Percentiles rank a stretch among this genome's conserved stretches.
Conservation (phyloP, 2,797 vertebrate genomes). For the Adrianichthys oophorus region DNA sequence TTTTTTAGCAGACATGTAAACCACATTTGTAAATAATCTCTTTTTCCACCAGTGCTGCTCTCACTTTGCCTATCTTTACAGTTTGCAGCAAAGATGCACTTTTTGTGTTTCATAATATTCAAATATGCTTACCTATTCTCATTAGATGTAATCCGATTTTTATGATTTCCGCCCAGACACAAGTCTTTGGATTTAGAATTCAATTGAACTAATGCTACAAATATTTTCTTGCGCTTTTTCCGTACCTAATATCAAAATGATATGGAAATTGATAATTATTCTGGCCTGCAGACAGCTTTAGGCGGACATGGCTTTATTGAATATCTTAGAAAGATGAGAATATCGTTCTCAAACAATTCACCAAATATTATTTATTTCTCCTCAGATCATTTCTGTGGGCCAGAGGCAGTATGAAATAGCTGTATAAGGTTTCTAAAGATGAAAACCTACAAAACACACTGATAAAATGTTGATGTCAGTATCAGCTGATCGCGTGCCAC, state of each 20-base stretch:
- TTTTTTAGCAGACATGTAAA: too few relatives aligned
- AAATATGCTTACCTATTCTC: slow-evolving; percentile 45
- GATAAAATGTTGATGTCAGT: slow-evolving; percentile 25
- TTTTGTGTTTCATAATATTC: slow-evolving; percentile 48
- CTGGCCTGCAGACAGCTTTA: slow-evolving; percentile 60
- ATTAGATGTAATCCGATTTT: slow-evolving; percentile 64
- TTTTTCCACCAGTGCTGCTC: slow-evolving; percentile 13
- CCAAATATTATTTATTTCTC: slow-evolving; percentile 51
- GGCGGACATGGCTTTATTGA: slow-evolving; percentile 69
- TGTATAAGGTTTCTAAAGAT: slow-evolving; percentile 32
- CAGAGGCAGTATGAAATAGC: slow-evolving; percentile 28
- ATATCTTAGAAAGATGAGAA: slow-evolving; percentile 54
- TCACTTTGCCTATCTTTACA: slow-evolving; percentile 46
- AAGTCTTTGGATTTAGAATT: slow-evolving; percentile 62
- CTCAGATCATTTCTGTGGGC: slow-evolving; percentile 38
- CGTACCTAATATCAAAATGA: slow-evolving; percentile 68
- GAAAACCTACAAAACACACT: slow-evolving; percentile 20
- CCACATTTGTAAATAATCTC: too few relatives aligned
- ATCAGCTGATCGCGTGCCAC: slow-evolving; percentile 15
- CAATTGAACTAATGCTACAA: slow-evolving; percentile 60
- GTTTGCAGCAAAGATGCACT: slow-evolving; percentile 21
- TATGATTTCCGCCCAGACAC: slow-evolving; percentile 59
- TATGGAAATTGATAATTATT: slow-evolving; percentile 83
- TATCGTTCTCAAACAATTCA: slow-evolving; percentile 73
- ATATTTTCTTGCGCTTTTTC: slow-evolving; percentile 72